Evolutionary conservation across 2,888 invertebrate genomes (phyloP).

Genomic region (Salticus scenicus): DNA sequence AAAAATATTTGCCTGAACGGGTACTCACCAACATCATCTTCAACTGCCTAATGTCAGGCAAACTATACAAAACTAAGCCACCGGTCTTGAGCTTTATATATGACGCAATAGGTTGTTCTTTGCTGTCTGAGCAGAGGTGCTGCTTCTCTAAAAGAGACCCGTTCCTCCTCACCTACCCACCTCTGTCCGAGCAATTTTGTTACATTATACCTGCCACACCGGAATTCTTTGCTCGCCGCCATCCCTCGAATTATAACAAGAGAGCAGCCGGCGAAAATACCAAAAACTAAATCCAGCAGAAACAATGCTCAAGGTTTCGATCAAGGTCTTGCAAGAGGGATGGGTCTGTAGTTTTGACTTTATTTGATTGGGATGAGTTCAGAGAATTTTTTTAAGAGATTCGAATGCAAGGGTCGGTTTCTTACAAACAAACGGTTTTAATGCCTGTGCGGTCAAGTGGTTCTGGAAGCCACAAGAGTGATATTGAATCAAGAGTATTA

Average conservation of each 20-base stretch:
- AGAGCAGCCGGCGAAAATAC: not conserved
- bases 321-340: conserved; percentile 1
- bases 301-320: conserved; percentile 16
- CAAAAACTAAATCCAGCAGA: not conserved
- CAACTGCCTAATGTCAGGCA: not conserved
- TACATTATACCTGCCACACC: conserved; percentile 8
- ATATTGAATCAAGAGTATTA: not conserved
- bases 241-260: not conserved
- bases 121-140: not conserved
- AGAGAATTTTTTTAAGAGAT: too few relatives aligned
- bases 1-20: too few relatives aligned
- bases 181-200: not conserved
- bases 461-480: not conserved
- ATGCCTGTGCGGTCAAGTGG: not conserved
- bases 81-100: not conserved
- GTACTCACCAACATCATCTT: not conserved
- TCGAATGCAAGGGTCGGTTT: not conserved
- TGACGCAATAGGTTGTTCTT: not conserved
- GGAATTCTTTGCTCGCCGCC: not conserved
- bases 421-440: not conserved
- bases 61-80: not conserved
- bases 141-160: not conserved
- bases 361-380: too few relatives aligned
- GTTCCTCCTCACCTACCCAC: not conserved
- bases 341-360: too few relatives aligned